These are phyloP conservation scores for Pasiphila rectangulata DNA, from an alignment of 2,888 invertebrate species.

Conservation along the genomic window DNA sequence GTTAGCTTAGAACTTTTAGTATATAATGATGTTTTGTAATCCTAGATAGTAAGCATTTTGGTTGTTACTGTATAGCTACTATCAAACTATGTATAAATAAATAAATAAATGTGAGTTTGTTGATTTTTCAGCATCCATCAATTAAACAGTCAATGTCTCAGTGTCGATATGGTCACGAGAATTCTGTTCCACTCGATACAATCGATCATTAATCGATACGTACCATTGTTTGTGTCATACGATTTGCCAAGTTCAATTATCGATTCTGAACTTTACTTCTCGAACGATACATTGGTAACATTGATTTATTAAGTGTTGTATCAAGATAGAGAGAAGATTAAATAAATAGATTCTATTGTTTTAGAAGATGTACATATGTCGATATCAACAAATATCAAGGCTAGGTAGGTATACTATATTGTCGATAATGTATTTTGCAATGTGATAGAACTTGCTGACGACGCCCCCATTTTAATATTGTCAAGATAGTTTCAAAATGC, in stretches of 20 bases:
- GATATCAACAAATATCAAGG: too few relatives aligned
- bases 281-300: constrained; percentile 14
- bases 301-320: constrained; percentile 17
- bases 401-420: too few relatives aligned
- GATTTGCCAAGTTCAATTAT: constrained; percentile 29
- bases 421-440: too few relatives aligned
- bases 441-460: too few relatives aligned
- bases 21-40: too few relatives aligned
- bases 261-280: constrained; percentile 31
- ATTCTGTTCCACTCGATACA: constrained; percentile 41
- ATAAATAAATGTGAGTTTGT: too few relatives aligned
- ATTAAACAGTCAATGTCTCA: constrained; percentile 38
- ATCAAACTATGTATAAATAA: too few relatives aligned
- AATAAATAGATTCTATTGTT: constrained; percentile 52
- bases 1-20: too few relatives aligned
- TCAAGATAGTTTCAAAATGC: too few relatives aligned
- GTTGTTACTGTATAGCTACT: too few relatives aligned
- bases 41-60: too few relatives aligned
- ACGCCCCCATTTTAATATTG: too few relatives aligned
- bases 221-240: constrained; percentile 49
- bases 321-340: constrained; percentile 47
- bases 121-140: constrained; percentile 7
- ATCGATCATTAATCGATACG: constrained; percentile 51
- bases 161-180: constrained; percentile 54
- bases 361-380: constrained; percentile 41